Conservation (phyloP, 2,113 vertebrate species). For the Anolis sagrei region DNA sequence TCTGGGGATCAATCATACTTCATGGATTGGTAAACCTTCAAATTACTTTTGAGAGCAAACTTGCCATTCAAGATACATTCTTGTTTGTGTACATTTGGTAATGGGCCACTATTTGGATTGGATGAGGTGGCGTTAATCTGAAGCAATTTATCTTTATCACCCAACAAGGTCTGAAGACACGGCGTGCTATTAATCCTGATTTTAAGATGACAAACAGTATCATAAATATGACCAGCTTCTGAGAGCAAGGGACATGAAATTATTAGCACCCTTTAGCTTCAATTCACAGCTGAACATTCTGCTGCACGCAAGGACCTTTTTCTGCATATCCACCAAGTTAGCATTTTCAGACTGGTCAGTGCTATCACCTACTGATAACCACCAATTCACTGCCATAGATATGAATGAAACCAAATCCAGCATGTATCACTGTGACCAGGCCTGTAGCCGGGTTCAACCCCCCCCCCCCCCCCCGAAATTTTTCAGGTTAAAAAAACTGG, state of each 20-base stretch:
- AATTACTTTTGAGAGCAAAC: background rate
- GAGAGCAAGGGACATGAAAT: constrained; percentile 21
- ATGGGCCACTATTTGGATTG: constrained; percentile 8
- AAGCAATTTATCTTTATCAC: constrained; percentile 51
- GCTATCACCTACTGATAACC: background rate
- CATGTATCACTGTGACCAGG: background rate
- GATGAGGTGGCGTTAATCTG: constrained; percentile 14
- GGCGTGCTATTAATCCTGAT: constrained; percentile 41
- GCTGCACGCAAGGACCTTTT: background rate
- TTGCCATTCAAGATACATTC: background rate
- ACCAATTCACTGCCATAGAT: background rate
- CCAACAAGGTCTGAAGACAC: constrained; percentile 33
- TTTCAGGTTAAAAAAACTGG: too few relatives aligned
- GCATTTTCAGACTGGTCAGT: background rate
- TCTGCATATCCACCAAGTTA: background rate
- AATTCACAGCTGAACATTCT: background rate
- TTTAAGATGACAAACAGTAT: constrained; percentile 42
- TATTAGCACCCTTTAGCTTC: constrained; percentile 14
- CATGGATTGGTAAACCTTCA: background rate
- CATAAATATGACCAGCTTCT: constrained; percentile 5
- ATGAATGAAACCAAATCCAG: background rate
- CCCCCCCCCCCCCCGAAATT: too few relatives aligned
- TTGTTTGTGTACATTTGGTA: constrained; percentile 4
- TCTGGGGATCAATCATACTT: constrained; percentile 15
- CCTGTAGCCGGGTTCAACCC: too few relatives aligned